phyloP scores from a whole-genome alignment of 2,888 invertebrate genomes.

The Ceriagrion tenellum region DNA sequence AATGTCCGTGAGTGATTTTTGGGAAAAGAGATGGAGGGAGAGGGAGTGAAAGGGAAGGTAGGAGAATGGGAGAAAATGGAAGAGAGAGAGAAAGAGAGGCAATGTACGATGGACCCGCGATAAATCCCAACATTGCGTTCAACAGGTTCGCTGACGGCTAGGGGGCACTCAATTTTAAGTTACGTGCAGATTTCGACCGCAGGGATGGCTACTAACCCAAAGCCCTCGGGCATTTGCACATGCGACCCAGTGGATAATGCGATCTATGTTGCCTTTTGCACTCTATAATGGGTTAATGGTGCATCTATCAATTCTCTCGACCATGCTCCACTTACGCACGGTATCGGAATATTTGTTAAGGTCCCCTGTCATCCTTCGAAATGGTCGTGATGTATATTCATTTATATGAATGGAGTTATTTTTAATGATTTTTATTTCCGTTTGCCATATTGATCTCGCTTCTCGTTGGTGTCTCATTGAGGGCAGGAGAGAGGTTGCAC shows the following conservation, averaged over 20 bases:
- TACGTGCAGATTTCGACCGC: conserved; percentile 31
- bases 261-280: conserved; percentile 21
- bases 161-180: conserved; percentile 41
- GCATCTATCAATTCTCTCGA: neutral
- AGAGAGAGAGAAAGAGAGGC: neutral
- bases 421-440: neutral
- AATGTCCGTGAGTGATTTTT: conserved; percentile 21
- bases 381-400: neutral
- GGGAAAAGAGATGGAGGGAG: neutral
- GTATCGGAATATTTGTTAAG: neutral
- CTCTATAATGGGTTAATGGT: neutral
- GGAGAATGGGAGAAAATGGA: neutral
- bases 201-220: neutral
- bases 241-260: neutral
- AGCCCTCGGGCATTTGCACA: conserved; percentile 20
- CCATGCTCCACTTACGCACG: neutral
- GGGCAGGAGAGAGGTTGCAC: neutral
- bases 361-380: neutral
- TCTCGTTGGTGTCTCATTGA: neutral
- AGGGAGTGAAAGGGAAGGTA: neutral
- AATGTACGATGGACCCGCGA: conserved; percentile 36
- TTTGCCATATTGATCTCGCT: neutral
- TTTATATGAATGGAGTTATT: neutral
- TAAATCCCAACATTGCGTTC: conserved; percentile 62
- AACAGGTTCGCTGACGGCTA: conserved; percentile 60